Evolutionary conservation across 2,797 vertebrate species (phyloP).

Genomic region (Phylloscopus collybita): DNA sequence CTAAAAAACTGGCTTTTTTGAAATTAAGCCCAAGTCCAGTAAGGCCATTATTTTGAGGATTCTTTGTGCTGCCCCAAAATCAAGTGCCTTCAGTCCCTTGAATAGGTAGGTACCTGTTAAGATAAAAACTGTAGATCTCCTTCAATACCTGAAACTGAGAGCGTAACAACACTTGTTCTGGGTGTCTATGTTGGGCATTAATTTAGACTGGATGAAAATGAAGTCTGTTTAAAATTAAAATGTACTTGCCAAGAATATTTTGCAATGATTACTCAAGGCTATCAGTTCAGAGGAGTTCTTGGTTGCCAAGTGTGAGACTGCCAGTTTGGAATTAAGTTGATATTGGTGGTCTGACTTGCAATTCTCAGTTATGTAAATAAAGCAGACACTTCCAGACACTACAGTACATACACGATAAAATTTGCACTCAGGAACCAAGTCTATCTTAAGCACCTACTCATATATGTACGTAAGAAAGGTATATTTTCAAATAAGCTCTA

Average conservation of each 20-base stretch:
- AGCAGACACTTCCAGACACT: not conserved
- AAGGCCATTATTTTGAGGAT: not conserved
- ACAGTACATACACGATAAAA: not conserved
- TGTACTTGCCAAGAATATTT: not conserved
- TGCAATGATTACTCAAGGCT: not conserved
- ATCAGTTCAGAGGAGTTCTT: not conserved
- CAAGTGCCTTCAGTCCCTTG: not conserved
- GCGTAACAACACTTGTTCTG: rapidly evolving
- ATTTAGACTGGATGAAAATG: not conserved
- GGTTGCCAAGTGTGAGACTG: not conserved
- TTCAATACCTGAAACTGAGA: not conserved
- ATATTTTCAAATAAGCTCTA: not conserved
- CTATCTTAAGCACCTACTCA: not conserved
- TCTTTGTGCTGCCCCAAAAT: not conserved
- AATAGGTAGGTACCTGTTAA: not conserved
- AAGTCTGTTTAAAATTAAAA: not conserved
- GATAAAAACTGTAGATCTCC: not conserved
- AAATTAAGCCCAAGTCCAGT: not conserved
- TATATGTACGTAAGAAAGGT: not conserved
- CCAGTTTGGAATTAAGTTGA: not conserved
- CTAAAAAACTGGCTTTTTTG: not conserved
- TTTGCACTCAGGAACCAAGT: not conserved
- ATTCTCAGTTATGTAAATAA: not conserved
- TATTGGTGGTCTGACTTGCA: not conserved
- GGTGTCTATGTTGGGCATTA: not conserved